Percentiles rank a stretch among this genome's conserved stretches.
phyloP scores from a whole-genome alignment of 2,888 invertebrate species.

The Achlya flavicornis region DNA sequence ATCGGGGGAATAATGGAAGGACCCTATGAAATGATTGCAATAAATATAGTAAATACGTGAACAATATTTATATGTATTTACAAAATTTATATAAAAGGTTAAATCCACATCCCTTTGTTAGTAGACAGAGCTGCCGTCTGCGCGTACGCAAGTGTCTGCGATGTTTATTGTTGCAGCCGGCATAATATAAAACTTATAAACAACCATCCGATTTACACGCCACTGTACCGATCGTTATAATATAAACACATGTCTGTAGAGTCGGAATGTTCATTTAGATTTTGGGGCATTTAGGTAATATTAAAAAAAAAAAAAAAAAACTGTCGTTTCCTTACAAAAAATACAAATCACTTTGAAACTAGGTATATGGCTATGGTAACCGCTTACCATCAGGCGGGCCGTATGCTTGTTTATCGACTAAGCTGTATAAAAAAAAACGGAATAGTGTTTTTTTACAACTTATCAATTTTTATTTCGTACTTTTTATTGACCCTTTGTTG shows the following conservation, averaged over 20 bases:
- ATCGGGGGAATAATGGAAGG: no score
- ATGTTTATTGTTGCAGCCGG: constrained; percentile 67
- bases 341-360: no score
- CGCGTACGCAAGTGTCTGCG: constrained; percentile 26
- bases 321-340: no score
- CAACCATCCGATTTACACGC: constrained; percentile 74
- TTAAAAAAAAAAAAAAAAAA: background rate
- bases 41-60: background rate
- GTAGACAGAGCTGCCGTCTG: constrained; percentile 2
- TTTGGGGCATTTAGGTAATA: background rate
- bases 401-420: no score
- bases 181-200: constrained; percentile 74
- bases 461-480: no score
- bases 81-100: background rate
- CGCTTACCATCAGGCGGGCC: no score
- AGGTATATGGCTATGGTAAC: no score
- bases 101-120: background rate
- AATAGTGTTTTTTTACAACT: no score
- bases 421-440: no score
- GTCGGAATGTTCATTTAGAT: constrained; percentile 19
- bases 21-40: no score
- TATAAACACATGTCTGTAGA: constrained; percentile 61
- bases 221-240: constrained; percentile 71
- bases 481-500: no score
- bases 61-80: background rate